Percentiles rank a stretch among this genome's conserved stretches.
Evolutionary conservation across 2,888 invertebrate genomes (phyloP).

Genomic region (Apotomis turbidana): DNA sequence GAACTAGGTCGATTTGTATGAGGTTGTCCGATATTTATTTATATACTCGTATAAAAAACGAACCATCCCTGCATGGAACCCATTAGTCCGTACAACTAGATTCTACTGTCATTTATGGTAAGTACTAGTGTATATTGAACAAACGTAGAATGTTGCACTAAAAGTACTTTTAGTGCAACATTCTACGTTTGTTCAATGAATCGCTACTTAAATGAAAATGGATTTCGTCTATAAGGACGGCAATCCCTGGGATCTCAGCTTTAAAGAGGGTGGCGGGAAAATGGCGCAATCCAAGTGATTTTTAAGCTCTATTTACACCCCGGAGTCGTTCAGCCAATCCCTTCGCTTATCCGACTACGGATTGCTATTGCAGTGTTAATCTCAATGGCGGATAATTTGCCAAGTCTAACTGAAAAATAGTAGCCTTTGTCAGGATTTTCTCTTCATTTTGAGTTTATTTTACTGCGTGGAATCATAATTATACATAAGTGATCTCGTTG

Average conservation of each 20-base stretch:
- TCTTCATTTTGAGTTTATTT: background rate
- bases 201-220: conserved; percentile 21
- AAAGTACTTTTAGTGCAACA: background rate
- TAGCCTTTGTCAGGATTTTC: conserved; percentile 12
- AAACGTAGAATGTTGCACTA: no score
- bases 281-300: conserved; percentile 63
- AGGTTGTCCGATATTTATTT: no score
- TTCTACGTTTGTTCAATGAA: conserved; percentile 12
- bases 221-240: conserved; percentile 31
- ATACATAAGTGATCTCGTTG: background rate
- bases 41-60: no score
- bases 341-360: conserved; percentile 37
- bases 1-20: no score
- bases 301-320: conserved; percentile 69
- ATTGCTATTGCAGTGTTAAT: conserved; percentile 40
- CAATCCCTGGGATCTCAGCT: conserved; percentile 56
- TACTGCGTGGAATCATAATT: background rate
- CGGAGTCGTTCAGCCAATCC: conserved; percentile 59
- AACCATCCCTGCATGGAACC: background rate
- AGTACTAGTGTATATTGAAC: no score
- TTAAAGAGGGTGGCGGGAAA: conserved; percentile 55
- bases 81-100: background rate
- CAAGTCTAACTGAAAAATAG: conserved; percentile 22
- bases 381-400: conserved; percentile 36
- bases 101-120: no score